These are phyloP conservation scores for Caenorhabditis becei DNA, from an alignment of 2,888 invertebrate genomes.

Conservation along the genomic window DNA sequence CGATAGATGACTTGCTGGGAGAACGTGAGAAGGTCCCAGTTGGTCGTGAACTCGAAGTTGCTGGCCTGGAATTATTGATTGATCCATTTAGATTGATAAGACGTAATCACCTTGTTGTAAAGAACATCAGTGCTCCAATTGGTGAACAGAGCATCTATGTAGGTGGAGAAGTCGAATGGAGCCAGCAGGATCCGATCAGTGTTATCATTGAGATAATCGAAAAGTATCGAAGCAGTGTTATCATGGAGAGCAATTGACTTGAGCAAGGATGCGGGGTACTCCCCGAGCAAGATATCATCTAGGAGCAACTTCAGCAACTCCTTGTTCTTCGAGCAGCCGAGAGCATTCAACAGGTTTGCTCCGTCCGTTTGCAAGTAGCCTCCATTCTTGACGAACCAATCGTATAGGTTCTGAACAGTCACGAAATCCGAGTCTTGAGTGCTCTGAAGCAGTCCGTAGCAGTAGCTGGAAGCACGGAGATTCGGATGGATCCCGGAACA, in stretches of 20 bases:
- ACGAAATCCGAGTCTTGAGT: too few relatives aligned
- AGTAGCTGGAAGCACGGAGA: conserved; percentile 48
- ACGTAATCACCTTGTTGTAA: conserved; percentile 12
- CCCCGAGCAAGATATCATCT: conserved; percentile 3
- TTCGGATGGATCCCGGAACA: conserved; percentile 56
- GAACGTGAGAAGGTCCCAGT: conserved; percentile 26
- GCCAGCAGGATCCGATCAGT: conserved; percentile 30
- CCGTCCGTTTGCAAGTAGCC: conserved; percentile 46
- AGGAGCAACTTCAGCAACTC: conserved; percentile 27
- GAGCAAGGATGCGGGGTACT: conserved; percentile 43
- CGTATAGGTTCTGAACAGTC: conserved; percentile 32
- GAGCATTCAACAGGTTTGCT: conserved; percentile 39
- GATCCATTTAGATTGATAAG: not conserved
- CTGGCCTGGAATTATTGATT: conserved; percentile 7
- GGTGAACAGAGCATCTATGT: conserved; percentile 32
- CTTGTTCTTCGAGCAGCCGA: conserved; percentile 33
- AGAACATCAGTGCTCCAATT: conserved; percentile 51
- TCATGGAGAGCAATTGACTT: conserved; percentile 46
- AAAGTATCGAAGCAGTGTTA: conserved; percentile 13
- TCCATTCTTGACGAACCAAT: conserved; percentile 21
- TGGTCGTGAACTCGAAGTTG: conserved; percentile 7
- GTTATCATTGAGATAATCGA: conserved; percentile 32
- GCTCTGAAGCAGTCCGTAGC: conserved; percentile 53
- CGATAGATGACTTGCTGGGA: conserved; percentile 19
- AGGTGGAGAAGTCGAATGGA: conserved; percentile 44